Conservation (phyloP, 30 jellyfish, hydroid and myxozoan genomes). For the Haliclystus octoradiatus region DNA sequence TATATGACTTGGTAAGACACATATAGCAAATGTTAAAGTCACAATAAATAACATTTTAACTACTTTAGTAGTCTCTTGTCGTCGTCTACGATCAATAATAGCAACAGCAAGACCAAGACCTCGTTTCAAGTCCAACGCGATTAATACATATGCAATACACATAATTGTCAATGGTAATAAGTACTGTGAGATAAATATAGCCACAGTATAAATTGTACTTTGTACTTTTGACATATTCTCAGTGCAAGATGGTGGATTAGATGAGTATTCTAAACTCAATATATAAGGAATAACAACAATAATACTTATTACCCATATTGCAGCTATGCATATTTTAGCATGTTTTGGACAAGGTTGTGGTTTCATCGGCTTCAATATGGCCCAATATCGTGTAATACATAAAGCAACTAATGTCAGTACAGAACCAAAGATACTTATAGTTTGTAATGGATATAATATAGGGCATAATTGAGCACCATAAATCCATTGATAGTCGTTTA, state of each 20-base stretch:
- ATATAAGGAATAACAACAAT: slow-evolving; percentile 80
- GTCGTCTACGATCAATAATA: slow-evolving; percentile 31
- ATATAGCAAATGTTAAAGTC: slow-evolving; percentile 75
- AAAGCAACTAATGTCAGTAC: slow-evolving; percentile 83
- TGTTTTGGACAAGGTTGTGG: slow-evolving; percentile 66
- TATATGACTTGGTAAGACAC: slow-evolving; percentile 83
- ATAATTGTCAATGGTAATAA: slow-evolving; percentile 68
- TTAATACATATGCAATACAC: slow-evolving; percentile 53
- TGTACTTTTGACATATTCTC: slow-evolving; percentile 43
- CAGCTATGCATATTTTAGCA: slow-evolving; percentile 66
- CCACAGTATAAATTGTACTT: slow-evolving; percentile 66
- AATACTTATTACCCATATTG: slow-evolving; percentile 73
- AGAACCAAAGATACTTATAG: slow-evolving; percentile 81
- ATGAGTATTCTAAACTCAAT: slow-evolving; percentile 29
- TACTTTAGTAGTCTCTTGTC: slow-evolving; percentile 77
- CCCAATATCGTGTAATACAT: slow-evolving; percentile 95
- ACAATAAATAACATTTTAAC: slow-evolving; percentile 62
- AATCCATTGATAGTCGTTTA: slow-evolving; percentile 50
- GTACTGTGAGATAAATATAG: slow-evolving; percentile 74
- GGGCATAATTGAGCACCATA: slow-evolving; percentile 75
- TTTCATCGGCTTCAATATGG: slow-evolving; percentile 72
- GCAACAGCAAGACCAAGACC: slow-evolving; percentile 30
- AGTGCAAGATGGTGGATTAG: slow-evolving; percentile 22
- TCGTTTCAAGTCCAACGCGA: slow-evolving; percentile 43
- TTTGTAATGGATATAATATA: slow-evolving; percentile 80